Conservation (phyloP, 1,140 invertebrate species). For the Drosophila saltans region DNA sequence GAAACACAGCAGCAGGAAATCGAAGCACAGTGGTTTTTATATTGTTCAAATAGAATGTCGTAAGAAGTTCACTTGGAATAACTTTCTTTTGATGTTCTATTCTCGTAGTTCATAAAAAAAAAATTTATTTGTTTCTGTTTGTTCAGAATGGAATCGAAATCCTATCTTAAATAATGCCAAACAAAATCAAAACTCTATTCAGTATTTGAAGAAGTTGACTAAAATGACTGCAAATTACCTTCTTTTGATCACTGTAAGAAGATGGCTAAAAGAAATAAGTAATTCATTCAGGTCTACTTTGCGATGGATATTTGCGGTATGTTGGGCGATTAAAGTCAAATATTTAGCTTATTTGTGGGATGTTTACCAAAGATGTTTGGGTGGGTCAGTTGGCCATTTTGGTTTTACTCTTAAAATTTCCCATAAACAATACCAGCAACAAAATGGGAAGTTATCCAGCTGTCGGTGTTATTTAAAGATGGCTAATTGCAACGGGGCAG, state of each 20-base stretch:
- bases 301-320: constrained; percentile 23
- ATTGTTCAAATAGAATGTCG: background rate
- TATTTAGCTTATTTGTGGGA: constrained; percentile 50
- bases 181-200: background rate
- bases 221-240: background rate
- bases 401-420: constrained; percentile 43
- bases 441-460: constrained; percentile 49
- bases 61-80: too few species aligned
- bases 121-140: too few species aligned
- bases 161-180: too few species aligned
- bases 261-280: constrained; percentile 27
- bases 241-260: constrained; percentile 8
- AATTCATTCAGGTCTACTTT: constrained; percentile 45
- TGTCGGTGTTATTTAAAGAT: constrained; percentile 65
- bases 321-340: constrained; percentile 61
- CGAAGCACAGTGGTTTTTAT: constrained; percentile 30
- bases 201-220: too few species aligned
- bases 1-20: constrained; percentile 28
- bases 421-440: constrained; percentile 46
- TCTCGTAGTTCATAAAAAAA: too few species aligned
- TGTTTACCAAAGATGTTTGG: constrained; percentile 31
- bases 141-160: too few species aligned
- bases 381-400: constrained; percentile 64
- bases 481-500: constrained; percentile 56
- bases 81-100: too few species aligned